Percentiles rank a stretch among this genome's conserved stretches.
These are phyloP conservation scores for Gymnosoma rotundatum DNA, from an alignment of 2,888 invertebrate genomes.

Conservation along the genomic window DNA sequence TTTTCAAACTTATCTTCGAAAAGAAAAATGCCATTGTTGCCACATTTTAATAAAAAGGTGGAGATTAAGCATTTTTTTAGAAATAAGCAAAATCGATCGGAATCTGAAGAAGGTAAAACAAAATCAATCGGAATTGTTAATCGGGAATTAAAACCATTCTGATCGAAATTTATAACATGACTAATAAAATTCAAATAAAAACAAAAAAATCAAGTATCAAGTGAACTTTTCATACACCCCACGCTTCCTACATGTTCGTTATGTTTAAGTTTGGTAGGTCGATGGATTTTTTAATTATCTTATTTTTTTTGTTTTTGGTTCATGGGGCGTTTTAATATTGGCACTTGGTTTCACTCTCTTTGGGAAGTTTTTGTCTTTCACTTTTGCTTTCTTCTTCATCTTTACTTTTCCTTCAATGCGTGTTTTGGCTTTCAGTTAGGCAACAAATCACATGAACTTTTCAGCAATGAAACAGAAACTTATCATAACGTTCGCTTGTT, in stretches of 20 bases:
- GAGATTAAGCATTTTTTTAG: too few species aligned
- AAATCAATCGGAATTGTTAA: too few species aligned
- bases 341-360: conserved; percentile 76
- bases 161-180: too few species aligned
- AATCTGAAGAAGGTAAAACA: too few species aligned
- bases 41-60: too few species aligned
- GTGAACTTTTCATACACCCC: conserved; percentile 16
- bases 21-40: too few species aligned
- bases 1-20: too few species aligned
- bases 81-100: too few species aligned
- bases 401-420: conserved; percentile 21
- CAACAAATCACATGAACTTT: conserved; percentile 60
- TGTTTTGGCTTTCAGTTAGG: conserved; percentile 64
- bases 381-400: conserved; percentile 70
- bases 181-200: too few species aligned
- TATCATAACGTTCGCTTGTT: conserved; percentile 4
- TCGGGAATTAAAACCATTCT: too few species aligned
- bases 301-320: conserved; percentile 28
- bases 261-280: conserved; percentile 45
- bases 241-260: conserved; percentile 10
- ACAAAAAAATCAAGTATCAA: too few species aligned
- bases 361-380: conserved; percentile 70
- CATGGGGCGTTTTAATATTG: conserved; percentile 54
- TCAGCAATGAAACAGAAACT: conserved; percentile 1
- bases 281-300: conserved; percentile 31